Percentiles rank a stretch among this genome's conserved stretches.
These are phyloP conservation scores for Panonychus citri DNA, from an alignment of 1,140 invertebrate genomes.

Conservation along the genomic window DNA sequence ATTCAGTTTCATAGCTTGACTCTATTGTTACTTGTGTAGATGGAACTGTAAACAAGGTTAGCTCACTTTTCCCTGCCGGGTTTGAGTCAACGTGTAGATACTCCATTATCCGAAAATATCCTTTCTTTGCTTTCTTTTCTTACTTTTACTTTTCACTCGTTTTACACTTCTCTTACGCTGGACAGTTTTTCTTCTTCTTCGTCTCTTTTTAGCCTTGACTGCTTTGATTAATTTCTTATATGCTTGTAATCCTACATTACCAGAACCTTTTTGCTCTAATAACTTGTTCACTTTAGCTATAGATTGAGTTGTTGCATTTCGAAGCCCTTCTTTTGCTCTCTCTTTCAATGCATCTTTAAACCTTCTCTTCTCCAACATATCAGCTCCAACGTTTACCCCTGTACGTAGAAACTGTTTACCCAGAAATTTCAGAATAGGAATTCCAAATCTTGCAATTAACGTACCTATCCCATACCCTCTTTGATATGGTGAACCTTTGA, in stretches of 20 bases:
- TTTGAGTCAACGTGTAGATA: not conserved
- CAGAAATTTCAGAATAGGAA: not conserved
- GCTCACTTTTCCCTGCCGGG: not conserved
- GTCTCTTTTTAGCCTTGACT: too few relatives aligned
- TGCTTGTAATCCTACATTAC: too few relatives aligned
- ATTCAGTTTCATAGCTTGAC: not conserved
- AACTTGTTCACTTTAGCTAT: not conserved
- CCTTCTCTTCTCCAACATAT: not conserved
- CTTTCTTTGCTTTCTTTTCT: not conserved
- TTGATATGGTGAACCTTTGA: not conserved
- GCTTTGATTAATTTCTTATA: too few relatives aligned
- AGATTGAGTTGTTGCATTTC: not conserved
- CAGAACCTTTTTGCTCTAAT: not conserved
- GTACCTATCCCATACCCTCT: not conserved
- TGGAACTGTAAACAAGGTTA: not conserved
- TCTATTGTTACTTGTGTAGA: not conserved
- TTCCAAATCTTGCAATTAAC: not conserved
- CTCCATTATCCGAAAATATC: not conserved
- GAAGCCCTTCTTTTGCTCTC: not conserved
- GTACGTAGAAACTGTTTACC: not conserved
- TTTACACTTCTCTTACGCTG: not conserved
- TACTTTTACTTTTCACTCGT: not conserved
- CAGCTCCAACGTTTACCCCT: not conserved
- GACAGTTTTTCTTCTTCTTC: too few relatives aligned
- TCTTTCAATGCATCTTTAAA: not conserved